Evolutionary conservation across 2,888 invertebrate species (phyloP).

Genomic region (Pollenia labialis): DNA sequence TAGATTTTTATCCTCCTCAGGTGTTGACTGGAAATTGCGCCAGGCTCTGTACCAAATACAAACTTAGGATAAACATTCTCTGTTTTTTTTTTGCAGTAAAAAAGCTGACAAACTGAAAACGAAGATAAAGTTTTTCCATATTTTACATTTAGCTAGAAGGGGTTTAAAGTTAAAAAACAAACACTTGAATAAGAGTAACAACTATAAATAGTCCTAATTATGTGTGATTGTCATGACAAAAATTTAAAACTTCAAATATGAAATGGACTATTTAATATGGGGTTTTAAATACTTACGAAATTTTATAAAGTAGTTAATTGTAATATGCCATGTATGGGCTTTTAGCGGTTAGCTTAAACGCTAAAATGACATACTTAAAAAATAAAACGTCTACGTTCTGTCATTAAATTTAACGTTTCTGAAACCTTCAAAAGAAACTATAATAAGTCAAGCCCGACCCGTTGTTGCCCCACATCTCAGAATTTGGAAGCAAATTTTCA

Average conservation of each 20-base stretch:
- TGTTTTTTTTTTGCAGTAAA: neutral
- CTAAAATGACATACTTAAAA: too few species aligned
- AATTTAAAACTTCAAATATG: neutral
- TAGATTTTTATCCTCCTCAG: neutral
- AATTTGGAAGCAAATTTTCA: too few species aligned
- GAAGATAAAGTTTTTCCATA: neutral
- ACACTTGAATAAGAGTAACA: neutral
- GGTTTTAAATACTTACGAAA: too few species aligned
- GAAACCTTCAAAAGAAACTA: too few species aligned
- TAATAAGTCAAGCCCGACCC: too few species aligned
- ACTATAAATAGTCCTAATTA: neutral
- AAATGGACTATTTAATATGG: neutral
- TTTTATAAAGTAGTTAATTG: too few species aligned
- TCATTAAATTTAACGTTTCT: too few species aligned
- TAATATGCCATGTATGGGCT: too few species aligned
- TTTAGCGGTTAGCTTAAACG: too few species aligned
- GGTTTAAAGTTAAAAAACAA: neutral
- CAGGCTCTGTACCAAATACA: neutral
- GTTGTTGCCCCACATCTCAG: too few species aligned
- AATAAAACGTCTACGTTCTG: too few species aligned
- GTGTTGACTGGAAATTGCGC: neutral
- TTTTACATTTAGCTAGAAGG: neutral
- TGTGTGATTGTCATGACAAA: neutral
- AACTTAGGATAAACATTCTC: neutral
- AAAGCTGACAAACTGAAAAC: slow-evolving; percentile 6